Evolutionary conservation across 2,888 invertebrate genomes (phyloP).

Genomic region (Lasioglossum oenotherae): DNA sequence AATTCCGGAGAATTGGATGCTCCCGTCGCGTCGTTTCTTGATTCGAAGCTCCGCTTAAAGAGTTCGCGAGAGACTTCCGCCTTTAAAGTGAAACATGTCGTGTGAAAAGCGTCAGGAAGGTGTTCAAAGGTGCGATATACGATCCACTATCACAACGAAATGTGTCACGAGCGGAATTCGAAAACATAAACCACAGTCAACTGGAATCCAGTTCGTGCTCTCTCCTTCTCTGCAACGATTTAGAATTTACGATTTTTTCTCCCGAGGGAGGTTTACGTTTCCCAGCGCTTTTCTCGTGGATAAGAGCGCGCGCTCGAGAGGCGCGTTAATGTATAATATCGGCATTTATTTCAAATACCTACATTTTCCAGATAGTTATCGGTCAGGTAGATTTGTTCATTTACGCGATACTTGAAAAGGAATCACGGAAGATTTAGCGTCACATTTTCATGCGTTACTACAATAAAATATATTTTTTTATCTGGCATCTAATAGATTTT

Average conservation of each 20-base stretch:
- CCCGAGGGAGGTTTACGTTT: conserved; percentile 26
- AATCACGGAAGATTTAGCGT: neutral
- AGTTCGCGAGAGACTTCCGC: conserved; percentile 13
- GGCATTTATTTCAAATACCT: neutral
- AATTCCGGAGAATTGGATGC: conserved; percentile 24
- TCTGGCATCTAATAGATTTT: too few relatives aligned
- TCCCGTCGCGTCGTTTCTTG: neutral
- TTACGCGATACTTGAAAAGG: neutral
- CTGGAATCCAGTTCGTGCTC: conserved; percentile 36
- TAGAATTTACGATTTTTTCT: conserved; percentile 47
- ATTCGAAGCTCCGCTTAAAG: conserved; percentile 2
- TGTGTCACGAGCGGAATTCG: conserved; percentile 42
- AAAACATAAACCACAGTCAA: conserved; percentile 50
- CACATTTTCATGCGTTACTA: neutral
- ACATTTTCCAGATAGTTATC: neutral
- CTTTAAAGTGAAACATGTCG: conserved; percentile 37
- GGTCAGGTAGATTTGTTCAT: neutral
- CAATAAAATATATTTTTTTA: neutral
- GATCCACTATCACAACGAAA: conserved; percentile 28
- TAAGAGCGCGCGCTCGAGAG: neutral
- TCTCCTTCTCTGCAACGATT: neutral
- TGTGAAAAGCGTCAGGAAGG: conserved; percentile 17
- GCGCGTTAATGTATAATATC: neutral
- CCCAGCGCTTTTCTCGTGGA: neutral
- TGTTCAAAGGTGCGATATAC: conserved; percentile 47